Conservation (phyloP, 2,113 vertebrate species). For the Callaeas wilsoni region DNA sequence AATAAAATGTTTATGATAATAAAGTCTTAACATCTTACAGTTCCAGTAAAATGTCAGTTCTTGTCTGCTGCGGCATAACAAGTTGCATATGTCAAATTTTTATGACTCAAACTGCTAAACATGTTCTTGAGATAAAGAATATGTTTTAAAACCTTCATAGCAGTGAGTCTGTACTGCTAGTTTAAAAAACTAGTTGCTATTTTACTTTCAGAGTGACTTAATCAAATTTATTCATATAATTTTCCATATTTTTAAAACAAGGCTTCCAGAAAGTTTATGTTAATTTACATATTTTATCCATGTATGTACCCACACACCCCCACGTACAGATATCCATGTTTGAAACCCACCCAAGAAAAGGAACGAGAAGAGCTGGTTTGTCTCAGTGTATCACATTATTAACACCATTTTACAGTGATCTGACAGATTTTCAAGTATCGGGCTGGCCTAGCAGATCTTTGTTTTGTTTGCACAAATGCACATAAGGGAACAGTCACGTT, state of each 20-base stretch:
- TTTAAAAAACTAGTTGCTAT: not conserved
- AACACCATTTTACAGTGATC: not conserved
- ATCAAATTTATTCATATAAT: not conserved
- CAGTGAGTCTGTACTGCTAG: not conserved
- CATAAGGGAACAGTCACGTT: not conserved
- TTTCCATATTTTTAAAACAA: not conserved
- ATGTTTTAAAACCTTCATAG: not conserved
- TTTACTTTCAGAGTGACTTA: not conserved
- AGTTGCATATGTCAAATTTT: not conserved
- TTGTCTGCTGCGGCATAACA: not conserved
- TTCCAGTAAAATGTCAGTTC: not conserved
- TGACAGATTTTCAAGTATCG: not conserved
- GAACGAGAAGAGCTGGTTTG: not conserved
- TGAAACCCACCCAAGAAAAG: not conserved
- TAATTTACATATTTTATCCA: not conserved
- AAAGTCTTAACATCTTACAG: not conserved
- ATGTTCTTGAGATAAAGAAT: not conserved
- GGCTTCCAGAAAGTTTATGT: not conserved
- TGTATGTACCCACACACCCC: accelerated
- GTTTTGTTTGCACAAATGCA: not conserved
- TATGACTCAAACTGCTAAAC: not conserved
- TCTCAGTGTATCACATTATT: not conserved
- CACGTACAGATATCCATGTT: accelerated
- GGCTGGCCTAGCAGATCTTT: not conserved
- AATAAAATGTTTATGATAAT: not conserved